These are phyloP conservation scores for Sarcophaga peregrina DNA, from an alignment of 1,140 invertebrate species.

Conservation along the genomic window DNA sequence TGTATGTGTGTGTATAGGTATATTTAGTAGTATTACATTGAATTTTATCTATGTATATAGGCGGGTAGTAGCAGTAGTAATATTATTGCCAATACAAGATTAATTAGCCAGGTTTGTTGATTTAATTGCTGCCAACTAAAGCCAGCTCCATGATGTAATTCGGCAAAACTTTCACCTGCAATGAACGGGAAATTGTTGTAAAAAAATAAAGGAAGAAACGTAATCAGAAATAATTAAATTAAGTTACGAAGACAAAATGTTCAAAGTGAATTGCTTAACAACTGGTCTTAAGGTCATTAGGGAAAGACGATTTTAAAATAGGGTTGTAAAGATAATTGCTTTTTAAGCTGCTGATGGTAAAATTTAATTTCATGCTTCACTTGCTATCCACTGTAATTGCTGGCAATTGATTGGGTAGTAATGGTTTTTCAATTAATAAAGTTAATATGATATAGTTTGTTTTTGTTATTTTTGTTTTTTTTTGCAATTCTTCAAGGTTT, in stretches of 20 bases:
- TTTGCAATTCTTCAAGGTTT: too few relatives aligned
- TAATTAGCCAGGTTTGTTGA: constrained; percentile 38
- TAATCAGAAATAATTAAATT: constrained; percentile 22
- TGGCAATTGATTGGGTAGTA: too few relatives aligned
- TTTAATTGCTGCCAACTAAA: constrained; percentile 3
- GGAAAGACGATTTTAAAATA: too few relatives aligned
- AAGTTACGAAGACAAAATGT: neutral
- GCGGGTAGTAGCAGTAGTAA: constrained; percentile 33
- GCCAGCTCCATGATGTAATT: constrained; percentile 69
- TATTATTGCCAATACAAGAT: constrained; percentile 23
- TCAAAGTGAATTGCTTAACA: neutral
- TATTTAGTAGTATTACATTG: neutral
- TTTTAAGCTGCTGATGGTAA: too few relatives aligned
- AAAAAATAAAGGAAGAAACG: neutral
- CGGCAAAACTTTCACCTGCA: constrained; percentile 74
- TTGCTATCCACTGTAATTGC: too few relatives aligned
- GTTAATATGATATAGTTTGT: too few relatives aligned
- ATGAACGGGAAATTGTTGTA: neutral
- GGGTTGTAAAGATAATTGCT: too few relatives aligned
- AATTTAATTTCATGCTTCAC: too few relatives aligned
- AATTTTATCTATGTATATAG: constrained; percentile 40
- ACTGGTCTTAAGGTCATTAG: too few relatives aligned
- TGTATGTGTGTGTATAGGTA: too few relatives aligned
- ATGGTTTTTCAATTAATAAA: too few relatives aligned
- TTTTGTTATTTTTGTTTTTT: too few relatives aligned